Evolutionary conservation across 2,113 vertebrate genomes (phyloP), one percentile per base, ranked within the genome.

Genomic region (Dicerorhinus sumatrensis): DNA sequence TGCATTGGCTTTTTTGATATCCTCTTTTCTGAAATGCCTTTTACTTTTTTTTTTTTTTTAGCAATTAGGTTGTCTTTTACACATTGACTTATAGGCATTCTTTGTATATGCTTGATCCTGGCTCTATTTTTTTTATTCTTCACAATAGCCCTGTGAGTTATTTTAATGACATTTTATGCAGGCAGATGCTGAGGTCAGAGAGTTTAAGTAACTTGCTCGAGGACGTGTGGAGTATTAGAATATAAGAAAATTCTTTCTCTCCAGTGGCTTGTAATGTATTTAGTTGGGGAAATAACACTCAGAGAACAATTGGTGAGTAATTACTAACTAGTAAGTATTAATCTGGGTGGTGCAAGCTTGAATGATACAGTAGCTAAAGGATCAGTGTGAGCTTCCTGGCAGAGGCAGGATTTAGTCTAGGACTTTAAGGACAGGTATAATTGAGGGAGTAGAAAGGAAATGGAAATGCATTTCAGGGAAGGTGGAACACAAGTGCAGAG

Each of bases 241-340:
- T 56, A 48, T 63, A 70, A 62, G 29, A 73, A 54, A 56, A 70
- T 90, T 56, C 5, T 14, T 80, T 70, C 63, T 91, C 8, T 65
- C 20, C 4, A 29, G 42, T 80, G 51, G 4, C n/a, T 93, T 88
- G 75, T 33, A 75, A 42, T 73, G 69, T 92, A 20, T 69, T 63
- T 62, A 93, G 12, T 33, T 93, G 60, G 48, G 36, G 39, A 93
- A 93, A 76, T 91, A 91, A 54, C 29, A 91, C 65, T 93, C 21
- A 89, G 51, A 94, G n/a, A 89, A 93, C 25, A 93, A 91, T 94
- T 94, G 81, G 60, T 54, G 29, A 79, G 54, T 79, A 76, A n/a
- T 39, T 39, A 88, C 13, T 82, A 82, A 29, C 20, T 25, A 76
- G 42, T 60, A 80, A 94, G 9, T 20, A 77, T 60, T 94, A 83